phyloP scores from a whole-genome alignment of 2,797 vertebrate species.

The Urosaurus nigricauda region DNA sequence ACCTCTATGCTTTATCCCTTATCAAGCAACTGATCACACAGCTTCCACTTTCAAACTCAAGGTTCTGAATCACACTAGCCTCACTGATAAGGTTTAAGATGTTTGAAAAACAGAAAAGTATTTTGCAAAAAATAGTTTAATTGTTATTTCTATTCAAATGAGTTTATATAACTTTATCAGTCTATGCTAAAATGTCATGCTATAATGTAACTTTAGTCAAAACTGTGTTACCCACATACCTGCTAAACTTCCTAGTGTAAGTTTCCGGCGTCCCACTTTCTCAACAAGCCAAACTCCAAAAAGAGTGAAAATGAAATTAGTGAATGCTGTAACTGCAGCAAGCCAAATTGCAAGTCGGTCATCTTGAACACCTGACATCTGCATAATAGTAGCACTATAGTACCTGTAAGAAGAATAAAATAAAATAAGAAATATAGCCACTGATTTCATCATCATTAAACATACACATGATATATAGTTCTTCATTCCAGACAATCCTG shows the following conservation, averaged over 20 bases:
- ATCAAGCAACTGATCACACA: background rate
- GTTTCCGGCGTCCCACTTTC: slow-evolving; percentile 92
- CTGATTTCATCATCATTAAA: slow-evolving; percentile 33
- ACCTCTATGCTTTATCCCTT: background rate
- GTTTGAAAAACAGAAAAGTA: background rate
- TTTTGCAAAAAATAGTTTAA: background rate
- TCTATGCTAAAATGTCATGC: background rate
- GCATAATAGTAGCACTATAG: slow-evolving; percentile 98
- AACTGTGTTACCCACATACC: slow-evolving; percentile 78
- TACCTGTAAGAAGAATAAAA: slow-evolving; percentile 83
- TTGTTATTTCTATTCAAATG: slow-evolving; percentile 6
- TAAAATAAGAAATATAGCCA: accelerated
- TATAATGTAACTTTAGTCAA: slow-evolving; percentile 3
- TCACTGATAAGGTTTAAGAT: background rate
- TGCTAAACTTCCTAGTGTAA: slow-evolving; percentile 90
- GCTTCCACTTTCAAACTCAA: background rate
- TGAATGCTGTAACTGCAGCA: slow-evolving; percentile 91
- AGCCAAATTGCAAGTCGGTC: slow-evolving; percentile 96
- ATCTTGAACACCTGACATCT: slow-evolving; percentile 97
- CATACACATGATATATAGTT: slow-evolving; percentile 12
- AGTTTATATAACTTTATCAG: background rate
- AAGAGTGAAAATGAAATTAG: slow-evolving; percentile 96
- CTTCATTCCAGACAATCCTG: background rate
- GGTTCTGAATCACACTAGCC: background rate
- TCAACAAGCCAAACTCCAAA: slow-evolving; percentile 98